These are phyloP conservation scores for Eulemur macaco DNA, from an alignment of 2,113 vertebrate genomes.

Conservation along the genomic window DNA sequence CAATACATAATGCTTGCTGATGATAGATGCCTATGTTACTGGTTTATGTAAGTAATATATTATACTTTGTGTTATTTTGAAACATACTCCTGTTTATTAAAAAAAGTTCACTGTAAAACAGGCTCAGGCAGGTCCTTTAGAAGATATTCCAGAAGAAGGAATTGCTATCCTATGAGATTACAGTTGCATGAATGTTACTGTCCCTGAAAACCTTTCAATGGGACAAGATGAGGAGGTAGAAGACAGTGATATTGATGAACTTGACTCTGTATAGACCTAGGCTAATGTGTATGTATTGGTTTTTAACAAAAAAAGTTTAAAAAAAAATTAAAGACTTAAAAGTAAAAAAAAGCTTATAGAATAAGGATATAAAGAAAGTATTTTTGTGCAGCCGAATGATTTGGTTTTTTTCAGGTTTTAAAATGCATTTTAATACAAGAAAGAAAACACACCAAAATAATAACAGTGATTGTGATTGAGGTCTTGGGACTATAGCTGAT, in stretches of 20 bases:
- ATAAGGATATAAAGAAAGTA: not conserved
- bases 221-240: not conserved
- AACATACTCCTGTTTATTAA: not conserved
- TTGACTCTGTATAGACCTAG: not conserved
- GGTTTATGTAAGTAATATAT: not conserved
- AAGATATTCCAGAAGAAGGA: not conserved
- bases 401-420: not conserved
- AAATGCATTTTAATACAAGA: conserved; percentile 18
- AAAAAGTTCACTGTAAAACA: not conserved
- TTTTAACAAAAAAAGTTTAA: not conserved
- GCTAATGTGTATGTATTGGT: not conserved
- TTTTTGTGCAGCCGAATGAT: not conserved
- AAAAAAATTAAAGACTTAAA: not conserved
- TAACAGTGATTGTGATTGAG: not conserved
- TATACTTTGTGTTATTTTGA: not conserved
- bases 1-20: not conserved
- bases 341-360: not conserved
- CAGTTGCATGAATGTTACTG: not conserved
- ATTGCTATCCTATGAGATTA: not conserved
- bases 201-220: not conserved
- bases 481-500: not conserved
- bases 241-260: not conserved
- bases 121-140: not conserved
- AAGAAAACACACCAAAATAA: not conserved
- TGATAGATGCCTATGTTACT: not conserved